A percentile compares a stretch with the other conserved stretches of the same genome.
These are phyloP conservation scores for Drosophila acutilabella DNA, from an alignment of 2,888 invertebrate genomes.

Conservation along the genomic window DNA sequence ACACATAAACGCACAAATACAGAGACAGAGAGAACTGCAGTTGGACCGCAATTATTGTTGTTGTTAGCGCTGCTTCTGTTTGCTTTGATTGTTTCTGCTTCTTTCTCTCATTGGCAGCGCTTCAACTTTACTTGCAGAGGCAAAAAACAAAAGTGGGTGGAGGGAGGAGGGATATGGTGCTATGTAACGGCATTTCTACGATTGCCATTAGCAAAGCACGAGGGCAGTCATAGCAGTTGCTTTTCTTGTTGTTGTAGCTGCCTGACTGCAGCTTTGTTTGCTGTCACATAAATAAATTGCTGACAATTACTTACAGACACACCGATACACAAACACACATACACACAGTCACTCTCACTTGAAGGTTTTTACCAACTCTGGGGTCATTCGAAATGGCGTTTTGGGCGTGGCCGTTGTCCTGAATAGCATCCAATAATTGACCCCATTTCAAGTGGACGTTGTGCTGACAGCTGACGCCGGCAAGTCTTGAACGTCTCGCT, in stretches of 20 bases:
- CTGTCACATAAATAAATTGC: conserved; percentile 52
- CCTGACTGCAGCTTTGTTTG: conserved; percentile 14
- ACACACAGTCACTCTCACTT: conserved; percentile 12
- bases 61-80: conserved; percentile 4
- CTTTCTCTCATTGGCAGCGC: conserved; percentile 57
- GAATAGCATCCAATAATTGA: conserved; percentile 46
- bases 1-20: not conserved
- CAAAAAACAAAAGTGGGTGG: not conserved
- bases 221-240: conserved; percentile 7
- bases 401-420: conserved; percentile 46
- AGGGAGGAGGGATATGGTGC: too few species aligned
- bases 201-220: conserved; percentile 14
- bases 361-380: not conserved
- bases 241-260: conserved; percentile 2
- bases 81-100: conserved; percentile 33
- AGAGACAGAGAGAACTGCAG: conserved; percentile 23
- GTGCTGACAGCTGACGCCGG: conserved; percentile 45
- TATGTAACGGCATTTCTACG: conserved; percentile 20
- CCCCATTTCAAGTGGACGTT: conserved; percentile 41
- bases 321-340: conserved; percentile 9
- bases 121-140: conserved; percentile 46
- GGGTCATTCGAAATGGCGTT: conserved; percentile 30
- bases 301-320: conserved; percentile 32
- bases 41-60: conserved; percentile 27
- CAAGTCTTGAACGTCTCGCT: conserved; percentile 20